Evolutionary conservation across 2,888 invertebrate species (phyloP).

Genomic region (Alloplasta piceator): DNA sequence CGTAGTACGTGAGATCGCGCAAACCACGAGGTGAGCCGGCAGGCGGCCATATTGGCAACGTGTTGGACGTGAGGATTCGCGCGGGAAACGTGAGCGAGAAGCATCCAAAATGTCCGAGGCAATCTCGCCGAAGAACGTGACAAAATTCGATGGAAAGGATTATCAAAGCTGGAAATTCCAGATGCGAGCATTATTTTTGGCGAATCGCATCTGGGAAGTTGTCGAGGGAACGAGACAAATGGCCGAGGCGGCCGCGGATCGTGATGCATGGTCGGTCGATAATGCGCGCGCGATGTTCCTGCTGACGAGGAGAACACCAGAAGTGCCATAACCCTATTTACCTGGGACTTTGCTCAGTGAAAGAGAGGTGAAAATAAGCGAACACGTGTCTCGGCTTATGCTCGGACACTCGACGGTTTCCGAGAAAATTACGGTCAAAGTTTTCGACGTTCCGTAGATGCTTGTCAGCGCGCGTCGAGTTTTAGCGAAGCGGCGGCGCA

Average conservation of each 20-base stretch:
- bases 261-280: constrained; percentile 19
- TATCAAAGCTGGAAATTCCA: constrained; percentile 63
- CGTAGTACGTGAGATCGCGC: no score
- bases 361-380: no score
- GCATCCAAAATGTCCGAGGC: constrained; percentile 48
- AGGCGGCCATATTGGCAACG: constrained; percentile 58
- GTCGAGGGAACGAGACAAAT: constrained; percentile 17
- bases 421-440: no score
- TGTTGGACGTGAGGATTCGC: constrained; percentile 13
- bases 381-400: no score
- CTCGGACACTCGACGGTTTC: no score
- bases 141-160: constrained; percentile 70
- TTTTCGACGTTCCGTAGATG: no score
- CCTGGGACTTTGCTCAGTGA: no score
- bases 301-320: no score
- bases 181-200: constrained; percentile 42
- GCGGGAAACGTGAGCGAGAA: not conserved
- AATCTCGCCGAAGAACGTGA: constrained; percentile 83
- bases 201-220: not conserved
- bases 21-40: no score
- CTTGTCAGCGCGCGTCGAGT: no score
- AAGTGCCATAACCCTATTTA: no score
- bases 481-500: no score
- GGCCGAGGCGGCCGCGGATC: constrained; percentile 1
- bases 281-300: constrained; percentile 31